A percentile compares a stretch with the other conserved stretches of the same genome.
These are phyloP conservation scores for Nephrotoma flavescens DNA, from an alignment of 2,888 invertebrate species.

Conservation along the genomic window DNA sequence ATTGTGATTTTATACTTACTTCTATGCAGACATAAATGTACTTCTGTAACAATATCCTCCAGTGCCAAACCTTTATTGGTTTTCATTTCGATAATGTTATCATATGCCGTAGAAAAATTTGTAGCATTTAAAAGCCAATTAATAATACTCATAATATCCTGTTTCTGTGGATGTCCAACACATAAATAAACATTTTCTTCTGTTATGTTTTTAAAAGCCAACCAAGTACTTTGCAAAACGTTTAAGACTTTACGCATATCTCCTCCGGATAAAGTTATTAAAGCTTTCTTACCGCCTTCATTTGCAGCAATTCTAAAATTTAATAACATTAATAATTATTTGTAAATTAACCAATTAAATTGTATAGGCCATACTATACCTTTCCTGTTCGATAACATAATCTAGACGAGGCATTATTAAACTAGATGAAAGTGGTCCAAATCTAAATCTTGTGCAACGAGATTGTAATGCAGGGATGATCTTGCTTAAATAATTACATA, in stretches of 20 bases:
- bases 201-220: conserved; percentile 78
- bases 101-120: conserved; percentile 56
- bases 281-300: conserved; percentile 77
- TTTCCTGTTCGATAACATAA: conserved; percentile 67
- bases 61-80: conserved; percentile 81
- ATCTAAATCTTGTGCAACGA: conserved; percentile 90
- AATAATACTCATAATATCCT: conserved; percentile 77
- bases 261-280: conserved; percentile 80
- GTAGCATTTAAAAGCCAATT: conserved; percentile 75
- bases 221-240: conserved; percentile 88
- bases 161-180: conserved; percentile 87
- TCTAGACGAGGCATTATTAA: conserved; percentile 84
- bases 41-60: conserved; percentile 82
- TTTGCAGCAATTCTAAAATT: conserved; percentile 57
- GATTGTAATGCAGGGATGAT: conserved; percentile 98
- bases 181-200: conserved; percentile 88
- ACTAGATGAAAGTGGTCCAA: conserved; percentile 71
- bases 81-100: conserved; percentile 71
- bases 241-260: conserved; percentile 98
- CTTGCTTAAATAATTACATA: conserved; percentile 96
- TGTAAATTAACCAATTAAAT: neutral
- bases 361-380: conserved; percentile 37
- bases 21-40: conserved; percentile 75
- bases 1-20: conserved; percentile 42
- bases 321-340: conserved; percentile 1